Percentiles rank a stretch among this genome's conserved stretches.
These are phyloP conservation scores for Trachelipus rathkii DNA, from an alignment of 1,140 invertebrate species.

Conservation along the genomic window DNA sequence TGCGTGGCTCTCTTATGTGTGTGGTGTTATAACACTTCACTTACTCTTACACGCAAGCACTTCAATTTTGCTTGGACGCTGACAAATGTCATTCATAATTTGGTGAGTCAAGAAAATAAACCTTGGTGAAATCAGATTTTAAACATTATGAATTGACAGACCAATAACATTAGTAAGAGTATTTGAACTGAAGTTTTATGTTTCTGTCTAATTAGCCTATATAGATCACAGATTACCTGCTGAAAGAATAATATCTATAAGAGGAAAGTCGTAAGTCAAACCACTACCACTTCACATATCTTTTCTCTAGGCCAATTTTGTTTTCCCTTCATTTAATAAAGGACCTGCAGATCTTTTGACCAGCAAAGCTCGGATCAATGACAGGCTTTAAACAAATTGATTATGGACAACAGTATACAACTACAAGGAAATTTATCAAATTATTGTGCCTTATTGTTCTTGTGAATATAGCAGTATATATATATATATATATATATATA, in stretches of 20 bases:
- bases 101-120: slow-evolving; percentile 53
- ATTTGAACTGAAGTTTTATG: no score
- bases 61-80: slow-evolving; percentile 66
- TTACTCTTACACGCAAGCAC: slow-evolving; percentile 63
- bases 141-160: no score
- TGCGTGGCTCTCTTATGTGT: slow-evolving; percentile 64
- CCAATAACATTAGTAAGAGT: no score
- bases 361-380: slow-evolving; percentile 58
- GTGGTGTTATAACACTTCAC: slow-evolving; percentile 59
- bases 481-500: slow-evolving; percentile 12
- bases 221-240: no score
- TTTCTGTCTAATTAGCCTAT: no score
- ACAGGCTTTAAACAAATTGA: slow-evolving; percentile 76
- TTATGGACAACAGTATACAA: slow-evolving; percentile 65
- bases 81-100: slow-evolving; percentile 66
- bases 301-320: slow-evolving; percentile 59
- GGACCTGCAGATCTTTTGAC: slow-evolving; percentile 64
- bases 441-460: slow-evolving; percentile 57
- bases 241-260: no score
- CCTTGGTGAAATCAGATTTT: no score
- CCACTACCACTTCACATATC: not conserved
- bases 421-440: slow-evolving; percentile 66
- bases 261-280: slow-evolving; percentile 16
- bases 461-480: no score
- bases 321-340: slow-evolving; percentile 66